Evolutionary conservation across 1,140 invertebrate species (phyloP).

Genomic region (Schlechtendalia chinensis): DNA sequence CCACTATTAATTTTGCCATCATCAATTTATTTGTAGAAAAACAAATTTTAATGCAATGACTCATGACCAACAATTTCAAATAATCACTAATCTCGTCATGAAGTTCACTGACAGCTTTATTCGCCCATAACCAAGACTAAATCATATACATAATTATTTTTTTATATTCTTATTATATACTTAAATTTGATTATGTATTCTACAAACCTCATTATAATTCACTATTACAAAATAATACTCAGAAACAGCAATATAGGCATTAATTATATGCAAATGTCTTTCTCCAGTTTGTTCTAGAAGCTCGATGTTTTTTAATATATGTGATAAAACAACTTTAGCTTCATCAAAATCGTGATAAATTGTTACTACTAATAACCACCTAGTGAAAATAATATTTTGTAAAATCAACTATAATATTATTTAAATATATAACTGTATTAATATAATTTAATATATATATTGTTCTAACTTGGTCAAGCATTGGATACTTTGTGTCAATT

Average conservation of each 20-base stretch:
- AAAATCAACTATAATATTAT: background rate
- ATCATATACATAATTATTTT: background rate
- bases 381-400: slow-evolving; percentile 43
- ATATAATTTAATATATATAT: too few species aligned
- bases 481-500: slow-evolving; percentile 71
- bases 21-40: background rate
- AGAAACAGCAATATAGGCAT: slow-evolving; percentile 19
- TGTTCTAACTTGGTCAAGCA: slow-evolving; percentile 58
- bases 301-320: background rate
- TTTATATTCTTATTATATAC: too few species aligned
- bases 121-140: slow-evolving; percentile 25
- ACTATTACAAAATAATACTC: slow-evolving; percentile 24
- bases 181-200: background rate
- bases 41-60: background rate
- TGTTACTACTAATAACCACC: slow-evolving; percentile 57
- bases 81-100: background rate
- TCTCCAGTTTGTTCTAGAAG: background rate
- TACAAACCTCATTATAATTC: slow-evolving; percentile 5
- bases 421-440: background rate
- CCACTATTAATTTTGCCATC: slow-evolving; percentile 1
- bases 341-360: slow-evolving; percentile 72
- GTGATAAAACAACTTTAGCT: background rate
- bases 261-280: background rate
- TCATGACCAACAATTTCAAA: background rate
- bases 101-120: slow-evolving; percentile 16